Evolutionary conservation across 2,113 vertebrate species (phyloP).

Genomic region (Apodemus sylvaticus): DNA sequence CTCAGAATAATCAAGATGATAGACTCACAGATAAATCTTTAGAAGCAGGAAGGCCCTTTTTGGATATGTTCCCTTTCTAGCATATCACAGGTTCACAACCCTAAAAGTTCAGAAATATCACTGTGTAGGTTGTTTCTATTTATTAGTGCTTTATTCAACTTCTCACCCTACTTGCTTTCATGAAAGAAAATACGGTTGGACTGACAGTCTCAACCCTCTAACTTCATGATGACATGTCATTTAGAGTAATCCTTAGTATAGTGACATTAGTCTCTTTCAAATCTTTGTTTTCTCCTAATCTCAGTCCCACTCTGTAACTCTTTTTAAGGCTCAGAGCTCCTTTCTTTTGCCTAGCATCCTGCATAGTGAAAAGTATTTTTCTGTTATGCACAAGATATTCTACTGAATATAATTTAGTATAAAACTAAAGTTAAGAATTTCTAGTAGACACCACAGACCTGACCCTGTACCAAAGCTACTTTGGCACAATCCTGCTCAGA

Average conservation of each 20-base stretch:
- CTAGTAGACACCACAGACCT: too few species aligned
- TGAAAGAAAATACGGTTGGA: not conserved
- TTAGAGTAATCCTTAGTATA: not conserved
- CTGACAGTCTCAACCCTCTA: not conserved
- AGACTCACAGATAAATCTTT: not conserved
- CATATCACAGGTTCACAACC: not conserved
- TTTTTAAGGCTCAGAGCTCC: not conserved
- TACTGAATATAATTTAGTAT: not conserved
- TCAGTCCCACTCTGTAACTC: too few species aligned
- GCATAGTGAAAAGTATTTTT: not conserved
- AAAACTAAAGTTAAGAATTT: not conserved
- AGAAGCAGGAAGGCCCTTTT: not conserved
- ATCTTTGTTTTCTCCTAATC: not conserved
- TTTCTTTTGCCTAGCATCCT: fast-evolving
- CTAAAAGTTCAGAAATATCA: not conserved
- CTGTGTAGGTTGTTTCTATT: not conserved
- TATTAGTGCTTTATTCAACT: not conserved
- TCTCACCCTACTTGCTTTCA: not conserved
- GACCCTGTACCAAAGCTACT: too few species aligned
- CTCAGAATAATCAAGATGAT: not conserved
- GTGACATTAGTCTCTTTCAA: not conserved
- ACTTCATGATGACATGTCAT: not conserved
- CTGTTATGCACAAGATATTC: not conserved
- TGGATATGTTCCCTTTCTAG: not conserved
- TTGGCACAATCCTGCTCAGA: too few species aligned